phyloP scores from a whole-genome alignment of 2,888 invertebrate species.

The Agriotes lineatus region DNA sequence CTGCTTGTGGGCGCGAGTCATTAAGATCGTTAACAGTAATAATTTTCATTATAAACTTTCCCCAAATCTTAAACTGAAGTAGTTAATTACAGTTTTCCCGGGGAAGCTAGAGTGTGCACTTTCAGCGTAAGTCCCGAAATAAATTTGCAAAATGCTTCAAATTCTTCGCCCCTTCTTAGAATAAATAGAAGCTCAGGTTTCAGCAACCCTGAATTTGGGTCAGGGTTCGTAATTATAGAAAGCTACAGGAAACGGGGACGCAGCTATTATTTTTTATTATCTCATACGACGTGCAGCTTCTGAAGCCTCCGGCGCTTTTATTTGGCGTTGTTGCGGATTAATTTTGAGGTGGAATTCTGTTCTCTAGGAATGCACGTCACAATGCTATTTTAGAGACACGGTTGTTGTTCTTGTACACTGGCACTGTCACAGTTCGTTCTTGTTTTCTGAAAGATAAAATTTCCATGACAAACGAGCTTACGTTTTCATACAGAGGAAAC shows the following conservation, averaged over 20 bases:
- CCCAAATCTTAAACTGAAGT: background rate
- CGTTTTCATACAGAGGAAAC: no score
- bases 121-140: background rate
- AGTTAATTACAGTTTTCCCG: background rate
- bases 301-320: background rate
- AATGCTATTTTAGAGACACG: no score
- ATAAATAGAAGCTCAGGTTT: conserved; percentile 18
- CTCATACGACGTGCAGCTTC: conserved; percentile 7
- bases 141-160: conserved; percentile 6
- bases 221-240: conserved; percentile 17
- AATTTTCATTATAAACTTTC: conserved; percentile 5
- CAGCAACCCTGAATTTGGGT: conserved; percentile 6
- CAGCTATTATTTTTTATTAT: conserved; percentile 18
- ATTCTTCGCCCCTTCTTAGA: background rate
- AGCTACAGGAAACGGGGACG: conserved; percentile 9
- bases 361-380: no score
- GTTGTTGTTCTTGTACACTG: no score
- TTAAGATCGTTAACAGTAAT: background rate
- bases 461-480: no score
- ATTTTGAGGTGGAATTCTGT: background rate
- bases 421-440: no score
- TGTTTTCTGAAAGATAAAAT: no score
- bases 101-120: background rate
- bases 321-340: conserved; percentile 10
- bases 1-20: background rate